A percentile compares a stretch with the other conserved stretches of the same genome.
Evolutionary conservation across 2,113 vertebrate species (phyloP).

Genomic region (Pogonocichla stellata): DNA sequence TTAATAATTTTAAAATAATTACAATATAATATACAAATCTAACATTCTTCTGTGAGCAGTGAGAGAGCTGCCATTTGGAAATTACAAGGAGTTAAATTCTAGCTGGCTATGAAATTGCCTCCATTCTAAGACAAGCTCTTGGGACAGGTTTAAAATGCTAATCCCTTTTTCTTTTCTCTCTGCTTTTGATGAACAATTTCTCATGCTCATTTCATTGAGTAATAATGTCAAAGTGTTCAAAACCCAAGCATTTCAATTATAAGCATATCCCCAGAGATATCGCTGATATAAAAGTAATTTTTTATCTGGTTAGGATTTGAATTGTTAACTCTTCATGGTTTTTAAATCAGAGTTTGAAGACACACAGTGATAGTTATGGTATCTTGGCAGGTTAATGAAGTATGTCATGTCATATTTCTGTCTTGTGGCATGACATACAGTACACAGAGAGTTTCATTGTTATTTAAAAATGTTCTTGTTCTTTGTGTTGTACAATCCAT

Average conservation of each 20-base stretch:
- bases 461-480: not conserved
- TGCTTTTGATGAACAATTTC: constrained; percentile 65
- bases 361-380: not conserved
- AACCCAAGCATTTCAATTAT: constrained; percentile 65
- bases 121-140: constrained; percentile 44
- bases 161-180: not conserved
- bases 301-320: constrained; percentile 63
- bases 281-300: constrained; percentile 65
- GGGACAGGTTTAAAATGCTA: constrained; percentile 61
- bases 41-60: not conserved
- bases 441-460: not conserved
- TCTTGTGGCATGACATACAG: not conserved
- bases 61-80: constrained; percentile 19
- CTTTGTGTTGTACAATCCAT: not conserved
- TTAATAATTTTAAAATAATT: not conserved
- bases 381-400: constrained; percentile 34
- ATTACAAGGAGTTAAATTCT: constrained; percentile 54
- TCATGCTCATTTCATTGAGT: constrained; percentile 67
- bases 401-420: constrained; percentile 38
- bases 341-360: constrained; percentile 40
- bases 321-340: constrained; percentile 49
- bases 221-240: constrained; percentile 63
- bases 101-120: constrained; percentile 56
- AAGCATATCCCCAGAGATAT: constrained; percentile 38
- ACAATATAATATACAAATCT: not conserved